Evolutionary conservation across 2,797 vertebrate species (phyloP).

Genomic region (Bradypodion pumilum): DNA sequence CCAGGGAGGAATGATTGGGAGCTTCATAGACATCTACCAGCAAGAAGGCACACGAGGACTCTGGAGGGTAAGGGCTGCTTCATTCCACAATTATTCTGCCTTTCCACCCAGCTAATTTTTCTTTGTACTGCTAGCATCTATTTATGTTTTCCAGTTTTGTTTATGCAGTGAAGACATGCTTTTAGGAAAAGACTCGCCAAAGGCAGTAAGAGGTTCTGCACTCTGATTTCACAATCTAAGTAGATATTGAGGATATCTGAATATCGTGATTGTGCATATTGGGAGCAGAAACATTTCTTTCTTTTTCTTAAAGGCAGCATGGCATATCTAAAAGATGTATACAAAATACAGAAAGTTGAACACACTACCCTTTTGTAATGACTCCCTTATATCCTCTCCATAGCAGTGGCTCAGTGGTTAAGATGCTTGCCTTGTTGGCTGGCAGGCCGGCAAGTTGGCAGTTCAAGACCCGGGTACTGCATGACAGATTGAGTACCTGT

Average conservation of each 20-base stretch:
- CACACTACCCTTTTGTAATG: not conserved
- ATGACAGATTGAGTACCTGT: too few relatives aligned
- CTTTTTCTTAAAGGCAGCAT: accelerated
- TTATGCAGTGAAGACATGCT: not conserved
- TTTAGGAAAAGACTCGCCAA: not conserved
- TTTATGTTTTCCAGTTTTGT: not conserved
- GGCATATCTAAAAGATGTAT: accelerated
- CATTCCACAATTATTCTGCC: not conserved
- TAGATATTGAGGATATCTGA: not conserved
- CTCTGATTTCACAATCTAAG: not conserved
- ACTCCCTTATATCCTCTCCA: not conserved
- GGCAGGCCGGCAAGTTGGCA: too few relatives aligned
- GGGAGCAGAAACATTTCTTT: not conserved
- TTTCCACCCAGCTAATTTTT: too few relatives aligned
- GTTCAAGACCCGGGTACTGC: too few relatives aligned
- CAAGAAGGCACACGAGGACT: slow-evolving; percentile 92
- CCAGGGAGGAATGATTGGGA: slow-evolving; percentile 95
- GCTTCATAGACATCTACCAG: slow-evolving; percentile 97
- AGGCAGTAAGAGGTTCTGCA: not conserved
- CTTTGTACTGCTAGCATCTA: not conserved
- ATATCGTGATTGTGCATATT: not conserved
- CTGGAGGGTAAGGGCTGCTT: slow-evolving; percentile 86
- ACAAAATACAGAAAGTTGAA: not conserved
- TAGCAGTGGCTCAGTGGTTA: too few relatives aligned
- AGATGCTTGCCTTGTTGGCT: too few relatives aligned